Conservation (phyloP, 2,888 invertebrate genomes). For the Ischnura elegans region DNA sequence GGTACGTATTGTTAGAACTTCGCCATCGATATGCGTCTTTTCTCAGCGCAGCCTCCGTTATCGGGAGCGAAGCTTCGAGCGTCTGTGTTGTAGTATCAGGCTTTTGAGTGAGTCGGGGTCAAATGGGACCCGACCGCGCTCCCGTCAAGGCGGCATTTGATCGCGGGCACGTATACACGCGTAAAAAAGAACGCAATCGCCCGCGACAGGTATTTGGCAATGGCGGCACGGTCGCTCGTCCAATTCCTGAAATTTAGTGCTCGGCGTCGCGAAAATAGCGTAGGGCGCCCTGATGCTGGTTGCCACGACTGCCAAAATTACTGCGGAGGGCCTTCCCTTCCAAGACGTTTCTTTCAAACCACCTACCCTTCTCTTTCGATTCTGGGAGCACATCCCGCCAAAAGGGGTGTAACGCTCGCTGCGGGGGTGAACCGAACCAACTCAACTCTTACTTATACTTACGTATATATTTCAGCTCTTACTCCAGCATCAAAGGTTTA, state of each 20-base stretch:
- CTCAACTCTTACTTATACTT: no score
- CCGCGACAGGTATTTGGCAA: slow-evolving; percentile 68
- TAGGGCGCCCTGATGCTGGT: not conserved
- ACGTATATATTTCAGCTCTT: no score
- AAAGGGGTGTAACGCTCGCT: no score
- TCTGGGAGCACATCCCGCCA: no score
- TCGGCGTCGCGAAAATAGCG: slow-evolving; percentile 68
- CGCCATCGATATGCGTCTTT: no score
- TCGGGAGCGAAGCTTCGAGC: no score
- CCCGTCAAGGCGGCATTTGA: slow-evolving; percentile 9
- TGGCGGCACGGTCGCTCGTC: slow-evolving; percentile 50
- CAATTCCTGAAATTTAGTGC: slow-evolving; percentile 68
- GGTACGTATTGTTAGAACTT: no score
- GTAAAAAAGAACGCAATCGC: slow-evolving; percentile 61
- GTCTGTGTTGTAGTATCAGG: no score
- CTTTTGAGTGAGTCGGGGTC: not conserved
- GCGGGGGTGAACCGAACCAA: no score
- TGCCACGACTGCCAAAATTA: slow-evolving; percentile 45
- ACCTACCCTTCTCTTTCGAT: not conserved
- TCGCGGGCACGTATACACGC: not conserved
- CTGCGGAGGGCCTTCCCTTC: slow-evolving; percentile 42
- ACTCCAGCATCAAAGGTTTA: no score
- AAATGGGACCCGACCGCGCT: not conserved
- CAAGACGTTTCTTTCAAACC: not conserved
- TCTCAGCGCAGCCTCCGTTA: no score